These are phyloP conservation scores for Pterocles orientalis DNA, from an alignment of 2,113 vertebrate species.

Conservation along the genomic window DNA sequence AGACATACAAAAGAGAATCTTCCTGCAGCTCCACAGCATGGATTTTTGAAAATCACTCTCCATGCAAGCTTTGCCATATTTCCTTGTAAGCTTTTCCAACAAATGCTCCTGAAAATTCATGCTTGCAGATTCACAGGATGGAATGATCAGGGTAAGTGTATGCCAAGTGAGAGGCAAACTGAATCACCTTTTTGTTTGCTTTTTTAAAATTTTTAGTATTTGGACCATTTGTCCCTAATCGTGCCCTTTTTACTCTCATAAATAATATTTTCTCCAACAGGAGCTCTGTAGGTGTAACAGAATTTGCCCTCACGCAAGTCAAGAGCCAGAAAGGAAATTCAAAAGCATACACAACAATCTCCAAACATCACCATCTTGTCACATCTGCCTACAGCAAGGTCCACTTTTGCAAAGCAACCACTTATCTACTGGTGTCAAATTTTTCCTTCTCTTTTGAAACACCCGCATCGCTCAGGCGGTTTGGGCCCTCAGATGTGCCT, in stretches of 20 bases:
- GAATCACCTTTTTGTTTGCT: not conserved
- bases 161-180: not conserved
- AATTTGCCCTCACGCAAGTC: not conserved
- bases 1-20: not conserved
- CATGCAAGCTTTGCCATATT: not conserved
- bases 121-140: not conserved
- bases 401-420: not conserved
- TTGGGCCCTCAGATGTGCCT: accelerated
- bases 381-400: not conserved
- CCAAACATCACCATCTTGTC: not conserved
- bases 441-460: not conserved
- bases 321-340: not conserved
- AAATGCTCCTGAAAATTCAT: not conserved
- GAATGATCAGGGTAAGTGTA: not conserved
- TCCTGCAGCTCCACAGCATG: not conserved
- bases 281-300: not conserved
- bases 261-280: not conserved
- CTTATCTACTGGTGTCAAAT: no score
- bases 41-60: not conserved
- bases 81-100: not conserved
- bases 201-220: not conserved
- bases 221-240: not conserved
- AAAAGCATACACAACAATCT: not conserved
- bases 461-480: accelerated
- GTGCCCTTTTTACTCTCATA: not conserved